These are phyloP conservation scores for Catocala nupta DNA, from an alignment of 2,888 invertebrate species.

Conservation along the genomic window DNA sequence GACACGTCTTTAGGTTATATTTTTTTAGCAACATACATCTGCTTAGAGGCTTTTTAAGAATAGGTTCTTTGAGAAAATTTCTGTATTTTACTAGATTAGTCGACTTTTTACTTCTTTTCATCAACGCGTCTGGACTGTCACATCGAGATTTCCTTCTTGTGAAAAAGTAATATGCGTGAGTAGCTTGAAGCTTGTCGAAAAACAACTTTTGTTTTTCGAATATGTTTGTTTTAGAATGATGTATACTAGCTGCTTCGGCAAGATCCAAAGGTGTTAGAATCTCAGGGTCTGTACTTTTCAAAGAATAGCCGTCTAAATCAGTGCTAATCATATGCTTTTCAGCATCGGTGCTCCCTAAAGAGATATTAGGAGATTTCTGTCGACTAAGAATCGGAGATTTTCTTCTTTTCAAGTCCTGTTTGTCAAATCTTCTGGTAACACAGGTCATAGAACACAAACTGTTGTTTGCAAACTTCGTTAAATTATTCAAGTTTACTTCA, in stretches of 20 bases:
- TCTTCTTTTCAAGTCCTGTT: constrained; percentile 34
- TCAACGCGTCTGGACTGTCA: constrained; percentile 33
- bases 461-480: constrained; percentile 20
- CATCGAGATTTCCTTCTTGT: constrained; percentile 49
- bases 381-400: constrained; percentile 29
- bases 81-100: constrained; percentile 77
- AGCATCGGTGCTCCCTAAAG: constrained; percentile 52
- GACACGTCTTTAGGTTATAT: constrained; percentile 11
- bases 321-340: constrained; percentile 68
- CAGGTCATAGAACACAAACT: constrained; percentile 70
- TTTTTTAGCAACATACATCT: constrained; percentile 65
- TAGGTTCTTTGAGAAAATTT: constrained; percentile 68
- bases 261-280: constrained; percentile 5
- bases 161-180: constrained; percentile 64
- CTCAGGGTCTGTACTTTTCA: constrained; percentile 36
- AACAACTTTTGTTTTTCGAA: constrained; percentile 11
- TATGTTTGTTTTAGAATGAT: constrained; percentile 14
- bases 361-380: constrained; percentile 36
- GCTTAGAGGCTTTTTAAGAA: constrained; percentile 62
- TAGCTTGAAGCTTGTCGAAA: constrained; percentile 44
- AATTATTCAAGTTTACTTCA: neutral
- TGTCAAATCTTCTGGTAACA: constrained; percentile 41
- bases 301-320: constrained; percentile 61
- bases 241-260: neutral
- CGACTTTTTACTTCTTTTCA: constrained; percentile 74